phyloP scores from a whole-genome alignment of 2,888 invertebrate genomes.

The Pogonocherus hispidulus region DNA sequence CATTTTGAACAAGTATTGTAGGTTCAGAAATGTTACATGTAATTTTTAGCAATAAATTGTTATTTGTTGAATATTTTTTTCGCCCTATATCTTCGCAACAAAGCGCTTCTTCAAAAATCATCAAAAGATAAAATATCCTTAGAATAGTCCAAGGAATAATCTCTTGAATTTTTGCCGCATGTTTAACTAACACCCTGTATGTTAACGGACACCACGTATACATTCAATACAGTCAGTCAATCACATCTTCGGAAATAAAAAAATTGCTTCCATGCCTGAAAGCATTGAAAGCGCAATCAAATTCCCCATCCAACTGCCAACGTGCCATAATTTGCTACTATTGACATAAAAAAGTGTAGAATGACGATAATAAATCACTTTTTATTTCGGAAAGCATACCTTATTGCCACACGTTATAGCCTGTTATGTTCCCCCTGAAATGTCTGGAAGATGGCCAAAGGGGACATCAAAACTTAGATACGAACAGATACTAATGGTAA shows the following conservation, averaged over 20 bases:
- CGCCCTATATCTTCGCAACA: too few species aligned
- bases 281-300: not conserved
- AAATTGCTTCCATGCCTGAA: not conserved
- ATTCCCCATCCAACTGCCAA: not conserved
- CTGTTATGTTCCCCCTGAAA: not conserved
- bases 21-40: too few species aligned
- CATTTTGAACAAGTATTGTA: too few species aligned
- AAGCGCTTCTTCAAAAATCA: too few species aligned
- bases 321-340: slow-evolving; percentile 1
- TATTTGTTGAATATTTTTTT: too few species aligned
- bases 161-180: too few species aligned
- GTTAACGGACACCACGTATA: not conserved
- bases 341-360: not conserved
- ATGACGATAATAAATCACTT: not conserved
- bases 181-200: too few species aligned
- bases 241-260: not conserved
- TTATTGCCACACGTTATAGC: not conserved
- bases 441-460: not conserved
- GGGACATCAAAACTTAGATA: not conserved
- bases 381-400: not conserved
- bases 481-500: not conserved
- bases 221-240: not conserved
- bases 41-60: too few species aligned
- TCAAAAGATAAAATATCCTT: too few species aligned
- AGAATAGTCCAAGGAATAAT: too few species aligned